Evolutionary conservation across 1,140 invertebrate genomes (phyloP).

Genomic region (Elysia chlorotica): DNA sequence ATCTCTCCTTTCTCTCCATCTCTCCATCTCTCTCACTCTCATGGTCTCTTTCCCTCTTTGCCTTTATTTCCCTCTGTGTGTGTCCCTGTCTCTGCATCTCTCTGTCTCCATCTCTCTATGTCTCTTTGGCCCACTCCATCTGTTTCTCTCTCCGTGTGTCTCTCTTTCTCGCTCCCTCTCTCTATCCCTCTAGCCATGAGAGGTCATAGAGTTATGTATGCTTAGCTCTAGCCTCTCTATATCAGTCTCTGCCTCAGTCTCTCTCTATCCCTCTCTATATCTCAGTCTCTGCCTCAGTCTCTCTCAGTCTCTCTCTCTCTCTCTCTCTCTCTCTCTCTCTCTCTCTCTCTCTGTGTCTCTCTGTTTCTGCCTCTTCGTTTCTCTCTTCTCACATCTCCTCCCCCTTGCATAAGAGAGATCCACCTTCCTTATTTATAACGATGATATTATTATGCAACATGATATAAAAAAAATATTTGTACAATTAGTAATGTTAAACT

Average conservation of each 20-base stretch:
- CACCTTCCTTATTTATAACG: too few relatives aligned
- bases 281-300: background rate
- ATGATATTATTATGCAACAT: too few relatives aligned
- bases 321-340: constrained; percentile 10
- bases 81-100: background rate
- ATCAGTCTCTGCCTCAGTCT: background rate
- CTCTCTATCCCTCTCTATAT: constrained; percentile 8
- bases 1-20: too few relatives aligned
- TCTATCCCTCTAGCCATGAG: too few relatives aligned
- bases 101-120: background rate
- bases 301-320: constrained; percentile 10
- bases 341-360: background rate
- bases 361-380: background rate
- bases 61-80: background rate
- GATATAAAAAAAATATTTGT: background rate
- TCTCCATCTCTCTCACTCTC: background rate
- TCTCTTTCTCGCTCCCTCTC: background rate
- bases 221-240: background rate
- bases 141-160: background rate
- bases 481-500: too few relatives aligned
- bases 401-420: background rate
- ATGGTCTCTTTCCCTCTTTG: background rate
- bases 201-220: too few relatives aligned
- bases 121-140: background rate
- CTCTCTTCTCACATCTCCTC: background rate